Percentiles rank a stretch among this genome's conserved stretches.
Conservation (phyloP, 2,797 vertebrate species). For the Chelonia mydas region DNA sequence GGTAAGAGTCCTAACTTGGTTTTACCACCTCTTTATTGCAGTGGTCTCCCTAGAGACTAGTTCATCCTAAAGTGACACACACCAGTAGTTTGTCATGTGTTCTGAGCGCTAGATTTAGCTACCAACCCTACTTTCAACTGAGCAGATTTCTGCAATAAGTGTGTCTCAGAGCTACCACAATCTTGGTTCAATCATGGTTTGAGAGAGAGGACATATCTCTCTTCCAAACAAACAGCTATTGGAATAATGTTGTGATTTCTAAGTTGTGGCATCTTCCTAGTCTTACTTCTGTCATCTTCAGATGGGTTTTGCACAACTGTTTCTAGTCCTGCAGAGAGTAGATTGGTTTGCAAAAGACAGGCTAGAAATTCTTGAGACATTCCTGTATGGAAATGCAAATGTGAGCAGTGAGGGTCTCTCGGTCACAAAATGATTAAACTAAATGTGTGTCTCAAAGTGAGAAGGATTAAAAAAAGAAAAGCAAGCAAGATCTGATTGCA, state of each 20-base stretch:
- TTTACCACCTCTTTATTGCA: neutral
- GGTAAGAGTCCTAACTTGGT: neutral
- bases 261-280: fast-evolving
- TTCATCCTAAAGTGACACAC: neutral
- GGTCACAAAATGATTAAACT: neutral
- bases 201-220: neutral
- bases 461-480: neutral
- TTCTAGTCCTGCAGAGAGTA: neutral
- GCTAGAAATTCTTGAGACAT: neutral
- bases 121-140: neutral
- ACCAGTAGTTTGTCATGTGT: neutral
- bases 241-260: fast-evolving
- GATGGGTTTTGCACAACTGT: neutral
- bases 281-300: neutral
- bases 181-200: neutral
- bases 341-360: fast-evolving
- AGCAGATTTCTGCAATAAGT: neutral
- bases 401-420: neutral
- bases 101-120: neutral
- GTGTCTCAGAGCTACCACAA: too few species aligned
- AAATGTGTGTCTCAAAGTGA: neutral
- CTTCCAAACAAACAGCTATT: neutral
- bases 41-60: neutral
- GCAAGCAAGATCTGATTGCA: neutral
- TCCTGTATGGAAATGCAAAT: neutral